phyloP scores from a whole-genome alignment of 1,140 invertebrate species.

The Elysia chlorotica region DNA sequence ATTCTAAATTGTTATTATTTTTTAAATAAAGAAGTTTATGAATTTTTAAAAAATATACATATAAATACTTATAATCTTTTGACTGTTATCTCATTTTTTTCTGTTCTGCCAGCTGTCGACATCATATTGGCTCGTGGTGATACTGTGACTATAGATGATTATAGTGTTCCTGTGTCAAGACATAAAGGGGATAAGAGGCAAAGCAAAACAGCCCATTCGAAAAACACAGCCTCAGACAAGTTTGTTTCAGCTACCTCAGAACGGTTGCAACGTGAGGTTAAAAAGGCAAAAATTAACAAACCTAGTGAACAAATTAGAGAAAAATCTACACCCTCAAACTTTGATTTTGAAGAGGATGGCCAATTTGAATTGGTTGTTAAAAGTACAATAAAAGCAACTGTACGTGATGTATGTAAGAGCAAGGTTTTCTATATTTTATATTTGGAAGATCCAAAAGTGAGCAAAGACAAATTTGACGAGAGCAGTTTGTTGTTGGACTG shows the following conservation, averaged over 20 bases:
- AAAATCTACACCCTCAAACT: not conserved
- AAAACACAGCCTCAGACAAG: not conserved
- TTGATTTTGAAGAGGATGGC: not conserved
- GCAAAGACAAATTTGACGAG: not conserved
- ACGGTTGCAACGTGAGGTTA: not conserved
- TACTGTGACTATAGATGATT: not conserved
- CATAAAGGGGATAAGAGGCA: not conserved
- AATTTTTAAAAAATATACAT: not conserved
- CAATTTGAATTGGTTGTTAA: not conserved
- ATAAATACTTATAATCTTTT: not conserved
- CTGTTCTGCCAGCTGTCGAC: not conserved
- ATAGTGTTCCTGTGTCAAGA: not conserved
- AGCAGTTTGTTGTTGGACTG: not conserved
- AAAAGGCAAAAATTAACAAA: not conserved
- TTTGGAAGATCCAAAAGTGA: slow-evolving; percentile 1
- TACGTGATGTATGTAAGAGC: not conserved
- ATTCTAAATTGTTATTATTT: too few relatives aligned
- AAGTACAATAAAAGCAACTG: not conserved
- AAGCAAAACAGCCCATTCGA: not conserved
- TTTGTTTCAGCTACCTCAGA: not conserved
- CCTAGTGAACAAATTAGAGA: not conserved
- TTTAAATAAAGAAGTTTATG: too few relatives aligned
- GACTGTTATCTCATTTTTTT: not conserved
- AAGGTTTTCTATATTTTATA: not conserved
- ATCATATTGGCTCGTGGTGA: not conserved